Base-by-base conservation (phyloP, 2,797 vertebrate genomes). In the Melopsittacus undulatus region DNA sequence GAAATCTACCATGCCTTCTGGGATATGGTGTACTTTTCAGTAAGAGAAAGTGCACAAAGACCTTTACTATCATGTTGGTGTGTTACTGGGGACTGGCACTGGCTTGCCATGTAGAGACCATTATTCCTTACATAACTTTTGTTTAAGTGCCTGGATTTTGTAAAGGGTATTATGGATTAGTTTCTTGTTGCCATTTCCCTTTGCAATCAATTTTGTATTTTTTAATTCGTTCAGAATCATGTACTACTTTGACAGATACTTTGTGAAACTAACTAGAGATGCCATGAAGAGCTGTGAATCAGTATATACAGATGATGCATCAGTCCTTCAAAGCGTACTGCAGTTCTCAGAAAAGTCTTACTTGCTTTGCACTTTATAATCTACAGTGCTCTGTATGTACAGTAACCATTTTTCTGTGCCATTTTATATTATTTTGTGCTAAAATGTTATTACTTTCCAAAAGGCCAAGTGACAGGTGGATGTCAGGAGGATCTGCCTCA, bases 401-500 rank as follows among this genome's bases (percentile, higher is more conserved):
- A 84, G 48, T 32, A 72, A 78, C 7, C 1, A 26, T 49, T 79
- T 86, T 91, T 84, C 92, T 24, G 56, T 83, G 81, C 15, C 96
- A 13, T 92, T 90, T 43, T 90, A 92, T 38, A 51, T 34, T 95
- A 99, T 96, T 99, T 99, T 89, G 98, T 98, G 76, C 98, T 98
- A 89, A 98, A 0, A 94, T 98, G 69, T 96, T 98, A 94, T 87
- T 99, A 88, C 98, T 98, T 52, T 98, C 98, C 73, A 96, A 97
- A 34, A 96, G 64, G 38, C 75, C 97, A 84, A 98, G 92, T 13
- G 98, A 98, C 85, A 98, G 98, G 62, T 98, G 98, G 98, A 98
- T 99, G 88, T 97, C 98, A 86, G 98, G 99, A 97, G 98, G 97
- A 16, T 98, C 98, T 1, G 98, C 98, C 34, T 94, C 98, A 51